Evolutionary conservation across 2,113 vertebrate species (phyloP).

Genomic region (Podiceps cristatus): DNA sequence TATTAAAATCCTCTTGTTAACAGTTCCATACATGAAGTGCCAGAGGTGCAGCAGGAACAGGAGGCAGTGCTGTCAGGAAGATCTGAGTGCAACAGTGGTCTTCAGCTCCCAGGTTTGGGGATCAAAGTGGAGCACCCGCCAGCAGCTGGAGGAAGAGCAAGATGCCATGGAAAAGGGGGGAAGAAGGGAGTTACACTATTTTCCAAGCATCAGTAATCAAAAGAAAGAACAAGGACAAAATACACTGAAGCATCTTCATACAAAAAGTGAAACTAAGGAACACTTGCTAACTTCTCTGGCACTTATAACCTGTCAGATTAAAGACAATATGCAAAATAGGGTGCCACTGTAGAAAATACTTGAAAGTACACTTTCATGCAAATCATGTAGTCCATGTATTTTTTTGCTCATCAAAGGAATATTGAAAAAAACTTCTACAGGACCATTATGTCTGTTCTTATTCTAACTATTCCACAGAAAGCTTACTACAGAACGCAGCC

Average conservation of each 20-base stretch:
- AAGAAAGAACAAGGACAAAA: conserved; percentile 34
- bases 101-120: neutral
- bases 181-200: neutral
- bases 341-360: neutral
- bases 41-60: neutral
- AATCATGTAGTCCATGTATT: neutral
- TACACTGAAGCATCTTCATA: neutral
- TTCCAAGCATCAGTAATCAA: neutral
- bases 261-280: neutral
- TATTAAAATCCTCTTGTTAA: neutral
- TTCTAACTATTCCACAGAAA: neutral
- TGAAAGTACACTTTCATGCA: neutral
- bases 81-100: neutral
- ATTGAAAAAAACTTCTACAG: neutral
- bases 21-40: neutral
- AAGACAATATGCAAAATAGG: neutral
- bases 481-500: neutral
- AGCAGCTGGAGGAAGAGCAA: neutral
- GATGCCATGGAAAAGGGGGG: neutral
- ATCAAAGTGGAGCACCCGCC: neutral
- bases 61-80: neutral
- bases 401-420: conserved; percentile 17
- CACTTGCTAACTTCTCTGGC: neutral
- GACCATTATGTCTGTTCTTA: neutral
- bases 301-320: conserved; percentile 27